Base-by-base conservation (phyloP, 2,113 vertebrate species). In the Nerophis ophidion region DNA sequence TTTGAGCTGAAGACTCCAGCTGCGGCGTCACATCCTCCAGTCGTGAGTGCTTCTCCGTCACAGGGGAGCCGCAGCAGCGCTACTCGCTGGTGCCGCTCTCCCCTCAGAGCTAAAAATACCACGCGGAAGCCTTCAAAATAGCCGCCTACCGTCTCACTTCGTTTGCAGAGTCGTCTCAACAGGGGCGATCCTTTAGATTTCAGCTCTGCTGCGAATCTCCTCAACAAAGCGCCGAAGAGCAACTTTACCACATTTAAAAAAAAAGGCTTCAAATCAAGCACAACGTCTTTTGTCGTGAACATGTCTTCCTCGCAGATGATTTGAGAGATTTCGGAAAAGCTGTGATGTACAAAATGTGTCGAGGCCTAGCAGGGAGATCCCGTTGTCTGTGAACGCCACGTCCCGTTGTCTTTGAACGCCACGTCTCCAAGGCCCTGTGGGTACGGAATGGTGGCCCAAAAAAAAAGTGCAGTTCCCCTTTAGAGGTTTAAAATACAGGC, bases 91-190 rank as follows among this genome's bases (percentile, higher is more conserved):
- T 33, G 52, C 44, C 16, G 58, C 48, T 57, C 68, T 57, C 66
- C 59, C 40, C 59, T 58, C 54, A 38, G 33, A 9, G 64, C 77
- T 77, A 85, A 83, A 87, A 84, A 87, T 82, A 86, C 83, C 80
- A 87, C 72, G 72, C 81, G 65, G 81, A 84, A 76, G 40, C 61
- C 60, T 62, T 63, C 1, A 10, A 56, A 62, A 59, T 10, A 65
- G 38, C 47, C 57, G 71, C 59, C 63, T 76, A 62, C 74, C 68
- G 56, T 68, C 69, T 64, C 56, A 54, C 63, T 64, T 54, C 15
- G 55, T 61, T 77, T 72, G 59, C 59, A 74, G 72, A 83, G 65
- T 73, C 71, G 46, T 77, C 80, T 71, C 71, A 74, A 68, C 63
- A 56, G 59, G 59, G 60, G 60, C 75, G 45, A 66, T 56, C 54